Evolutionary conservation across 2,113 vertebrate genomes (phyloP).

Genomic region (Ictalurus furcatus): DNA sequence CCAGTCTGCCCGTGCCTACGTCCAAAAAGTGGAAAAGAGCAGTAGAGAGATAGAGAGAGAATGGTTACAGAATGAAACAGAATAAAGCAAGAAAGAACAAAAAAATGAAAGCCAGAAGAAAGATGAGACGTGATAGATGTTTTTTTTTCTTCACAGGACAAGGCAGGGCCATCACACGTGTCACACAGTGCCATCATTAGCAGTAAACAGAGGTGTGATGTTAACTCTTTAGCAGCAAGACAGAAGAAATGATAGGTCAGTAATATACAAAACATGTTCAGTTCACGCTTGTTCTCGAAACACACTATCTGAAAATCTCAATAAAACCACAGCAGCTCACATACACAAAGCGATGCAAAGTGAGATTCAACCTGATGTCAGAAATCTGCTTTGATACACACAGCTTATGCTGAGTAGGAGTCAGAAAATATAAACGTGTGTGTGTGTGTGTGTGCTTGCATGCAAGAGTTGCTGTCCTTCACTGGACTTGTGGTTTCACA

Average conservation of each 20-base stretch:
- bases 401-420: not conserved
- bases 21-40: too few species aligned
- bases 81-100: not conserved
- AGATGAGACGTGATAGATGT: not conserved
- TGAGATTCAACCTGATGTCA: not conserved
- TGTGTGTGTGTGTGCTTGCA: not conserved
- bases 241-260: not conserved
- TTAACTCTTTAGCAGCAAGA: not conserved
- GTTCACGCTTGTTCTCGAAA: not conserved
- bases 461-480: constrained; percentile 21
- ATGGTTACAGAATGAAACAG: not conserved
- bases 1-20: too few species aligned
- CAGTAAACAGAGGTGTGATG: constrained; percentile 4
- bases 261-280: not conserved
- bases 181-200: not conserved
- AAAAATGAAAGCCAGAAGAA: not conserved
- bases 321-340: constrained; percentile 5
- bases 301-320: not conserved
- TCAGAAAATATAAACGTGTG: not conserved
- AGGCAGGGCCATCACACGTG: not conserved
- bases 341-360: not conserved
- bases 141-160: not conserved
- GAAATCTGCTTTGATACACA: not conserved
- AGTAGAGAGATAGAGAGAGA: not conserved
- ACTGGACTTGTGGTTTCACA: constrained; percentile 64